Evolutionary conservation across 1,140 invertebrate species (phyloP).

Genomic region (Drosophila sproati): DNA sequence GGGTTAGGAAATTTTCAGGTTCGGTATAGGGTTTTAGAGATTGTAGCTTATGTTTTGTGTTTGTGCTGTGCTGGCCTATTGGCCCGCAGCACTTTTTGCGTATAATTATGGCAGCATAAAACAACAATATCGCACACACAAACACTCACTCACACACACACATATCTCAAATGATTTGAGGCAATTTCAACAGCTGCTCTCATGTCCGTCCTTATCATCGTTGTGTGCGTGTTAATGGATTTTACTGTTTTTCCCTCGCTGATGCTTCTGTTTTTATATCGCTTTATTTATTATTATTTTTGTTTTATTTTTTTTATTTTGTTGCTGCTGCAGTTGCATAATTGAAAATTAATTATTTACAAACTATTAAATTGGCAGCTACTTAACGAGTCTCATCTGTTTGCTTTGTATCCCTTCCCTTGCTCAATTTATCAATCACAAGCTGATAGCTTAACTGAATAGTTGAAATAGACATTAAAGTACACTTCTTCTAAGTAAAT

Average conservation of each 20-base stretch:
- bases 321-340: conserved; percentile 60
- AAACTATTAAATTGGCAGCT: conserved; percentile 73
- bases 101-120: conserved; percentile 77
- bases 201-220: background rate
- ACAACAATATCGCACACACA: conserved; percentile 42
- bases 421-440: conserved; percentile 53
- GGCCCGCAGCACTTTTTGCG: conserved; percentile 61
- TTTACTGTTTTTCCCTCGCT: conserved; percentile 40
- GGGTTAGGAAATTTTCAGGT: background rate
- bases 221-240: conserved; percentile 67
- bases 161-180: background rate
- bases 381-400: conserved; percentile 46
- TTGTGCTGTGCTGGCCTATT: conserved; percentile 31
- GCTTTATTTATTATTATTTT: background rate
- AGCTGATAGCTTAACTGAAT: conserved; percentile 13
- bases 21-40: background rate
- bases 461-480: conserved; percentile 16
- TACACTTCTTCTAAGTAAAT: background rate
- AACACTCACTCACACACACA: background rate
- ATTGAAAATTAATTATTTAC: conserved; percentile 82
- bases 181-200: conserved; percentile 33
- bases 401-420: background rate
- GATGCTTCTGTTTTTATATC: background rate
- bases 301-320: conserved; percentile 17
- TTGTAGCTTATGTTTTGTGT: conserved; percentile 35